phyloP scores from a whole-genome alignment of 2,113 vertebrate genomes.

The Callaeas wilsoni region DNA sequence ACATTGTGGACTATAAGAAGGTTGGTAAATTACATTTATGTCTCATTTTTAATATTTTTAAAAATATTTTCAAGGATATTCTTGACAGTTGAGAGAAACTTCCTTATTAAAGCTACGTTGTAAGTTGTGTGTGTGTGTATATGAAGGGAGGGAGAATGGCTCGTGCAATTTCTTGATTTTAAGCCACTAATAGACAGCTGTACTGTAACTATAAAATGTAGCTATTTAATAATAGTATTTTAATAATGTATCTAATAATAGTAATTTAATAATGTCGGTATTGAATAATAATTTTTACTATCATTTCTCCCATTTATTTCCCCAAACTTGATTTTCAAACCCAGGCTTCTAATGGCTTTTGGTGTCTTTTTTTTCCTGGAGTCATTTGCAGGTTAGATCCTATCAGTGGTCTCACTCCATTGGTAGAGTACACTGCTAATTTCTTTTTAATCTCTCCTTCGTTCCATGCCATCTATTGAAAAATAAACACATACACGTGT shows the following conservation, averaged over 20 bases:
- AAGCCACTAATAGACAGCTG: neutral
- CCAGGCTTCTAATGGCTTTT: neutral
- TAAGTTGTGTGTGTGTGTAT: neutral
- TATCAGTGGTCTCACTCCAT: neutral
- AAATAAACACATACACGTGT: accelerated
- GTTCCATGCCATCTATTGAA: neutral
- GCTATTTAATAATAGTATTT: neutral
- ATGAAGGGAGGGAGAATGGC: neutral
- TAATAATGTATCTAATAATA: neutral
- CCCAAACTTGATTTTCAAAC: neutral
- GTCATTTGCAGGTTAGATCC: neutral
- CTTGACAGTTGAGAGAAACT: neutral
- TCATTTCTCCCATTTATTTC: neutral
- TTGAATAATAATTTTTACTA: neutral
- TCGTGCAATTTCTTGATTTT: neutral
- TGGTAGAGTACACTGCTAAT: neutral
- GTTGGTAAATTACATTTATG: slow-evolving; percentile 68
- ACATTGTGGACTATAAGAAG: slow-evolving; percentile 83
- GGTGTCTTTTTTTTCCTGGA: neutral
- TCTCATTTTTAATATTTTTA: neutral
- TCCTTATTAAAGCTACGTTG: neutral
- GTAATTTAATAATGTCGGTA: neutral
- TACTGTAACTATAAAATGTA: neutral
- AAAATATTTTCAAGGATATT: neutral
- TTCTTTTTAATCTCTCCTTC: neutral